Evolutionary conservation across 2,113 vertebrate species (phyloP), one percentile per base, ranked within the genome.

Genomic region (Marmota flaviventris): DNA sequence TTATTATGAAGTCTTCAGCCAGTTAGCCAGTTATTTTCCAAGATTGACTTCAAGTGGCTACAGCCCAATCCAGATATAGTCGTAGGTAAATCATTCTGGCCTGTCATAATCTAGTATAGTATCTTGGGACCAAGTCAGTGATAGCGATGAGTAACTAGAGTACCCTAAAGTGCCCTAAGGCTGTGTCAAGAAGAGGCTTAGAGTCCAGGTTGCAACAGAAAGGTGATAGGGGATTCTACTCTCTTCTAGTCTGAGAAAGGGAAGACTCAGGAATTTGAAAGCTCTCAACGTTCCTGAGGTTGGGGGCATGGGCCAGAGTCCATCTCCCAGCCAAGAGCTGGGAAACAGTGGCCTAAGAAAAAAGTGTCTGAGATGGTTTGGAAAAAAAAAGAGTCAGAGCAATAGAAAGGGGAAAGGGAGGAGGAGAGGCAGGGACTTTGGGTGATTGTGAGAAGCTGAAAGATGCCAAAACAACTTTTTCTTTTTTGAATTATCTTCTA

Each of bases 381-480:
- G 76, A 86, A 53, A 56, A 56, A n/a, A 70, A 88, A 39, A 87
- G 73, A 8, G 8, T 69, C 5, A n/a, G 48, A 20, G 9, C 53
- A 56, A 48, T 13, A 42, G 6, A 76, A 37, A 90, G 27, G 4
- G 34, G 67, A 89, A 45, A 17, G 14, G 17, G 4, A 56, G 12
- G n/a, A 81, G 17, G 14, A 65, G 58, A 58, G 11, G 42, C 75
- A 72, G 27, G 39, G 10, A 65, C 3, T 81, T 76, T 45, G 18
- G n/a, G 65, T 75, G 73, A 92, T 7, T 67, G 39, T 39, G 75
- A 69, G 88, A 76, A 95, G n/a, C 48, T 65, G 48, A 92, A 77
- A 75, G 39, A 85, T 76, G 77, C 24, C 67, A 77, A 84, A 96
- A 85, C 29, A 69, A 86, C 9, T 12, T 83, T 95, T 93, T 69